A percentile compares a stretch with the other conserved stretches of the same genome.
phyloP scores from a whole-genome alignment of 2,888 invertebrate species.

The Operophtera brumata region DNA sequence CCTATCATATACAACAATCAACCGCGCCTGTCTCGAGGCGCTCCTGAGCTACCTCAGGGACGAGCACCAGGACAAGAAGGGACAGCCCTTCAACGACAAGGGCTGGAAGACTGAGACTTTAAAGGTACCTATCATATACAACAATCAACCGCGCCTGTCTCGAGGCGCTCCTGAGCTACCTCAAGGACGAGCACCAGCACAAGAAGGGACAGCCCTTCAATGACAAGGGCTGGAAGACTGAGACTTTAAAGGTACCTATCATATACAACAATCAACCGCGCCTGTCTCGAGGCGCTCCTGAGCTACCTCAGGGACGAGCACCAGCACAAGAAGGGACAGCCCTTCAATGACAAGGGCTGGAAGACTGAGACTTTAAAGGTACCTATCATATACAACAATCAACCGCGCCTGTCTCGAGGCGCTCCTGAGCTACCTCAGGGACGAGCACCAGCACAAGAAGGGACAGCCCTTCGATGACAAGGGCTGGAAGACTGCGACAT shows the following conservation, averaged over 20 bases:
- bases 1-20: too few relatives aligned
- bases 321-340: slow-evolving; percentile 90
- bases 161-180: slow-evolving; percentile 86
- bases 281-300: slow-evolving; percentile 85
- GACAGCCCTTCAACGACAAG: slow-evolving; percentile 83
- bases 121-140: slow-evolving; percentile 70
- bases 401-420: slow-evolving; percentile 88
- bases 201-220: slow-evolving; percentile 90
- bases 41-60: slow-evolving; percentile 89
- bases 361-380: slow-evolving; percentile 83
- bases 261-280: too few relatives aligned
- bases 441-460: slow-evolving; percentile 94
- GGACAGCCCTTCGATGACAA: slow-evolving; percentile 85
- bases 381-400: too few relatives aligned
- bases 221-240: slow-evolving; percentile 84
- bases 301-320: slow-evolving; percentile 92
- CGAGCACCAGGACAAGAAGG: slow-evolving; percentile 94
- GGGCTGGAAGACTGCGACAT: slow-evolving; percentile 84
- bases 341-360: slow-evolving; percentile 87
- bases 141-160: slow-evolving; percentile 89
- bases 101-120: slow-evolving; percentile 85
- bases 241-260: slow-evolving; percentile 80
- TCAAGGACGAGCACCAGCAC: slow-evolving; percentile 91
- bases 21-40: slow-evolving; percentile 86
- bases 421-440: slow-evolving; percentile 87